Evolutionary conservation across 2,113 vertebrate genomes (phyloP).

Genomic region (Typhlomys cinereus): DNA sequence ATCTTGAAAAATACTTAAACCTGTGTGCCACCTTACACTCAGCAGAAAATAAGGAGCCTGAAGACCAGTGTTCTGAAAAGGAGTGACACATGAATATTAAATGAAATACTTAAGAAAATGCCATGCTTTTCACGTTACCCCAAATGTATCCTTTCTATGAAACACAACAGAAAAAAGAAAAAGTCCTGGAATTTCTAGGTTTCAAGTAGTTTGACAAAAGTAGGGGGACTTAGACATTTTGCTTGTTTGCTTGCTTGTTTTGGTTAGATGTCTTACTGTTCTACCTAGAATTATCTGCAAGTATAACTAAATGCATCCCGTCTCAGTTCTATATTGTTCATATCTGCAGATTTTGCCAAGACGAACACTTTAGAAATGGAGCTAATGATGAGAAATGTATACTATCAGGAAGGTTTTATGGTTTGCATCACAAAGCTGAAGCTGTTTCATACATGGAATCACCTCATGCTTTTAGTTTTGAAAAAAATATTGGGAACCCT

Average conservation of each 20-base stretch:
- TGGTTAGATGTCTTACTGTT: no score
- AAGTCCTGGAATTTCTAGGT: background rate
- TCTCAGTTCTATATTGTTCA: background rate
- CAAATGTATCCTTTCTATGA: background rate
- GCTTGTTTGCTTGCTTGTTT: no score
- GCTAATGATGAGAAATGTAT: background rate
- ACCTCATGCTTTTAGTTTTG: background rate
- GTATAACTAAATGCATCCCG: background rate
- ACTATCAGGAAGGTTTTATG: background rate
- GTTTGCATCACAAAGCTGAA: background rate
- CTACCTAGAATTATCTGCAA: background rate
- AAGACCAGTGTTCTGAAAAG: background rate
- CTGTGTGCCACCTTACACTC: no score
- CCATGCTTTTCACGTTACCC: background rate
- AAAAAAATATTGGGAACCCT: conserved; percentile 42
- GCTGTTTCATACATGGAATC: background rate
- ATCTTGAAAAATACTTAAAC: no score
- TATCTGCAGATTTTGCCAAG: background rate
- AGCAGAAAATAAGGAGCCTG: no score
- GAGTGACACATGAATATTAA: background rate
- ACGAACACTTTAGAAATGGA: conserved; percentile 26
- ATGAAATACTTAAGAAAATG: background rate
- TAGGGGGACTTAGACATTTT: no score
- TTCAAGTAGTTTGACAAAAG: conserved; percentile 2
- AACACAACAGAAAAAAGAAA: background rate